Base-by-base conservation (phyloP, 92 coral and sea anemone species). In the Paramuricea clavata region DNA sequence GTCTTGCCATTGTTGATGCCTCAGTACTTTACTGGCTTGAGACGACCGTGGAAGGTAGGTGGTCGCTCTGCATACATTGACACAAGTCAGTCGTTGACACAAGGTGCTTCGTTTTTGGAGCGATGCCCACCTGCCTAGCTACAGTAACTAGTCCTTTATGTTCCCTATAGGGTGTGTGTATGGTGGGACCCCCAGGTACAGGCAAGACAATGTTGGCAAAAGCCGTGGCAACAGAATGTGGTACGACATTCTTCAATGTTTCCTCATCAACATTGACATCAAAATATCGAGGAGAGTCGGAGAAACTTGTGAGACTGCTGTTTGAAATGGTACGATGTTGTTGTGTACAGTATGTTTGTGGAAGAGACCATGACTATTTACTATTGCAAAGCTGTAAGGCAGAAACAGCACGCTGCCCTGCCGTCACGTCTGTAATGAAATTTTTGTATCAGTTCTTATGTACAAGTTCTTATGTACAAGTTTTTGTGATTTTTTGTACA, bases 171-270 rank as follows among this genome's bases (percentile, higher is more conserved):
- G 98, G 98, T 73, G 98, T 95, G 34, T 91, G 97, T 70, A 95
- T 95, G 98, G 98, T 95, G 16, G 98, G 98, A 0, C 98, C 98
- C 11, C 98, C 98, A 26, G 98, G 98, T 21, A 95, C 98, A 7
- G 98, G 98, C n/a, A 95, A 95, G 33, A 95, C 98, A 34, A 94
- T 95, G 98, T 69, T 95, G 26, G 98, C 98, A 19, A 95, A 95
- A 76, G 98, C 98, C 31, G 98, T 95, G 10, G 98, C 98, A 10
- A 95, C 98, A 41, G 98, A 95, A 77, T 95, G 98, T 68, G 95
- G 94, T 12, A 95, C 98, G 78, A 95, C 98, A 21, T 95, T 95
- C 93, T 95, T 95, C 67, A 95, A 95, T 78, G 98, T 95, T 15
- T 92, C 98, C 0, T 95, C 98, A 0, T 95, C 98, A 42, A 95